These are phyloP conservation scores for Syngnathus acus DNA, from an alignment of 2,797 vertebrate species.

Conservation along the genomic window DNA sequence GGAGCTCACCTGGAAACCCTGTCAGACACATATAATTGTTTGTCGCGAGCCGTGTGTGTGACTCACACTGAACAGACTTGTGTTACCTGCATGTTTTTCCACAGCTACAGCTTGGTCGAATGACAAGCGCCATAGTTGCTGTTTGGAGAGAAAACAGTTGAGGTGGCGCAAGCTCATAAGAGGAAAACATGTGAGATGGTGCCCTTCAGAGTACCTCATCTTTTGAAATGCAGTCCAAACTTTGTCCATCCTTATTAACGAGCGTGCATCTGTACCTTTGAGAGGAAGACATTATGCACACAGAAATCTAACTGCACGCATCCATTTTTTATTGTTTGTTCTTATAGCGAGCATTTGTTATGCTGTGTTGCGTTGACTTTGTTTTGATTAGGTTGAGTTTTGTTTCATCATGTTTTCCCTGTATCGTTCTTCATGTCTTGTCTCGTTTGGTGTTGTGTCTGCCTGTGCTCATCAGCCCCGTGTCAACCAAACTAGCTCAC, in stretches of 20 bases:
- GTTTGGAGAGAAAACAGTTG: not conserved
- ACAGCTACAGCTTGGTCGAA: conserved; percentile 66
- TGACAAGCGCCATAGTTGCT: conserved; percentile 51
- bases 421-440: no score
- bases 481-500: no score
- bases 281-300: not conserved
- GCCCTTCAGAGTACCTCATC: conserved; percentile 38
- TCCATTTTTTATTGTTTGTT: not conserved
- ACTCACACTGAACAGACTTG: conserved; percentile 2
- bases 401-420: no score
- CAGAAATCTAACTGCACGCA: not conserved
- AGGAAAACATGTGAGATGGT: conserved; percentile 14
- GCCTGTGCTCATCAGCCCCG: no score
- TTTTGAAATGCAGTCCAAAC: conserved; percentile 50
- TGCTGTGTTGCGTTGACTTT: no score
- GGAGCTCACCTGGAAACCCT: conserved; percentile 64
- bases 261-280: conserved; percentile 22
- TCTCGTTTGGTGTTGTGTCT: no score
- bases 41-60: not conserved
- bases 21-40: conserved; percentile 20
- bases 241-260: conserved; percentile 44
- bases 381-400: no score
- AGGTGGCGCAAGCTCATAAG: not conserved
- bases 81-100: conserved; percentile 72
- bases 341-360: no score